phyloP scores from a whole-genome alignment of 2,797 vertebrate genomes.

The Selene dorsalis region DNA sequence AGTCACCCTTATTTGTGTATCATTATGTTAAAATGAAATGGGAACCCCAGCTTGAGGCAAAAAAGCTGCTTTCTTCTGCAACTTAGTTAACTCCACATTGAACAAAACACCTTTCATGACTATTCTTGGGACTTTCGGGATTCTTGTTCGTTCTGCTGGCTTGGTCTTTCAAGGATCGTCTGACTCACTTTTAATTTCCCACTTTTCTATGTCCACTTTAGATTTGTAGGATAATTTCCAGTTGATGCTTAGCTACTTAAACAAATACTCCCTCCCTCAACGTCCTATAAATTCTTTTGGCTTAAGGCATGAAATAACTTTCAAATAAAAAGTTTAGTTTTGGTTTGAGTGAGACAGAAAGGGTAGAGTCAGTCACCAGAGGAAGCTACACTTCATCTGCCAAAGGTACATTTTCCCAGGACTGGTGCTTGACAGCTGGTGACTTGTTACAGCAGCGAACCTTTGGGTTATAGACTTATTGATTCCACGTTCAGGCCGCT shows the following conservation, averaged over 20 bases:
- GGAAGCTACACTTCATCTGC: too few relatives aligned
- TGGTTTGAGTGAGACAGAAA: background rate
- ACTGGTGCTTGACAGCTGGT: constrained; percentile 2
- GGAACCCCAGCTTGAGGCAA: too few relatives aligned
- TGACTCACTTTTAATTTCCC: background rate
- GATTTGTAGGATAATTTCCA: too few relatives aligned
- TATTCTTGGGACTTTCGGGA: too few relatives aligned
- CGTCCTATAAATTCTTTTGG: too few relatives aligned
- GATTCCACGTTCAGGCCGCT: background rate
- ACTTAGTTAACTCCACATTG: too few relatives aligned
- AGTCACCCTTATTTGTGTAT: background rate
- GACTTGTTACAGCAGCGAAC: constrained; percentile 1
- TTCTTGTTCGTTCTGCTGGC: too few relatives aligned
- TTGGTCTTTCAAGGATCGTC: background rate
- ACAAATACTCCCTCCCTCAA: too few relatives aligned
- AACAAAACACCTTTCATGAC: too few relatives aligned
- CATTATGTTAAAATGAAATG: background rate
- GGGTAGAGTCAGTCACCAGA: background rate
- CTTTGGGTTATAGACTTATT: constrained; percentile 24
- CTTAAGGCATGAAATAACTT: too few relatives aligned
- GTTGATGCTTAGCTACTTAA: too few relatives aligned
- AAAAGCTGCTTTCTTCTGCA: too few relatives aligned
- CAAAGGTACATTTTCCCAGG: background rate
- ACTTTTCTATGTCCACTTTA: background rate
- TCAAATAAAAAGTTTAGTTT: background rate